Percentiles rank a stretch among this genome's conserved stretches.
These are phyloP conservation scores for Micronycteris hirsuta DNA, from an alignment of 2,113 vertebrate genomes.

Conservation along the genomic window DNA sequence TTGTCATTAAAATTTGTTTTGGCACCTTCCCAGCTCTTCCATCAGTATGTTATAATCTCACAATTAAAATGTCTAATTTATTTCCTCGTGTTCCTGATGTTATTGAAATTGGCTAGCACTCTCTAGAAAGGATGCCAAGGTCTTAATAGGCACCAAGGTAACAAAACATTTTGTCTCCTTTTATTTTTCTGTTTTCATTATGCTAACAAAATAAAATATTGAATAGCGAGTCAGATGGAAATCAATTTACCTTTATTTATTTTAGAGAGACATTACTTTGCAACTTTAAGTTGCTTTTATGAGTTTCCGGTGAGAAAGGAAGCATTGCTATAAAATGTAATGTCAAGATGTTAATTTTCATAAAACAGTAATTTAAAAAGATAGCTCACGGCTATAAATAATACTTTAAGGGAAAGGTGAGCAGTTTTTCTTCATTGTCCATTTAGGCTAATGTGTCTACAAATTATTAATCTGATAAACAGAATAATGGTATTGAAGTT, in stretches of 20 bases:
- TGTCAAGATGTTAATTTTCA: conserved; percentile 55
- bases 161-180: conserved; percentile 51
- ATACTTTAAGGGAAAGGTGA: neutral
- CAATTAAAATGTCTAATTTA: conserved; percentile 75
- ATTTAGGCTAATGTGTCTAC: neutral
- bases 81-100: conserved; percentile 42
- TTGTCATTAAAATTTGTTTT: conserved; percentile 70
- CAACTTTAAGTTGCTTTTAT: conserved; percentile 32
- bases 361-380: neutral
- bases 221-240: conserved; percentile 34
- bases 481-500: neutral
- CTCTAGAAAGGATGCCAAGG: conserved; percentile 41
- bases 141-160: conserved; percentile 53
- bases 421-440: neutral
- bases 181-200: conserved; percentile 66
- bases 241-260: conserved; percentile 48
- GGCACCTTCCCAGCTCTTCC: conserved; percentile 22
- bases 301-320: neutral
- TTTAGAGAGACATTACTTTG: conserved; percentile 51
- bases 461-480: neutral
- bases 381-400: neutral
- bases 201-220: conserved; percentile 56
- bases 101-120: conserved; percentile 48
- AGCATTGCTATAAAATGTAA: neutral
- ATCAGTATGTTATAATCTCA: conserved; percentile 64